These are phyloP conservation scores for Catostomus latipinnis DNA, from an alignment of 2,797 vertebrate species.

Conservation along the genomic window DNA sequence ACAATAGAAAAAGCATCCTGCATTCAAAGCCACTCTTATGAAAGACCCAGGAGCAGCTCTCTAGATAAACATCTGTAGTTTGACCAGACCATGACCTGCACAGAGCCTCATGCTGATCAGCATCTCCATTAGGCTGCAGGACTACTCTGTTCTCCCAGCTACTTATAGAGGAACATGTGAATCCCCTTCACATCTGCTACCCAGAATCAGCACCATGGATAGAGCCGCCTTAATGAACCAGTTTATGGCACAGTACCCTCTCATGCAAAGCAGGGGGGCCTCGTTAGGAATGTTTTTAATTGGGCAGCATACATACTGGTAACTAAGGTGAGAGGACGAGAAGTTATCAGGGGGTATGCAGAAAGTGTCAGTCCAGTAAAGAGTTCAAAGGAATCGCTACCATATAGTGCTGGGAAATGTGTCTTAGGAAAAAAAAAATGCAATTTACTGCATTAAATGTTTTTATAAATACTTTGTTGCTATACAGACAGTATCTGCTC, in stretches of 20 bases:
- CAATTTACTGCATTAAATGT: too few relatives aligned
- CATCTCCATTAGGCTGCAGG: neutral
- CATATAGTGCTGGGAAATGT: neutral
- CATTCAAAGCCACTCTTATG: neutral
- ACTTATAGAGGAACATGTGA: slow-evolving; percentile 28
- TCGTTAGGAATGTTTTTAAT: slow-evolving; percentile 72
- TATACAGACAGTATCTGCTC: too few relatives aligned
- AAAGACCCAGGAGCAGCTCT: slow-evolving; percentile 1
- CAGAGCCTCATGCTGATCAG: slow-evolving; percentile 23
- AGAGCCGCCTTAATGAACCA: slow-evolving; percentile 46
- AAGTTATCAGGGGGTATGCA: neutral
- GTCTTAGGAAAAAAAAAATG: too few relatives aligned
- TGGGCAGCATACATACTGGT: slow-evolving; percentile 67
- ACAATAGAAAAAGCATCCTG: neutral
- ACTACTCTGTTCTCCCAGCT: neutral
- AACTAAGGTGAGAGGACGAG: slow-evolving; percentile 57
- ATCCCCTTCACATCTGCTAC: slow-evolving; percentile 18
- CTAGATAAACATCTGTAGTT: slow-evolving; percentile 30
- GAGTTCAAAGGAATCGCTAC: neutral
- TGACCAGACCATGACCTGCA: slow-evolving; percentile 32
- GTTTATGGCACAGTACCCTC: slow-evolving; percentile 21
- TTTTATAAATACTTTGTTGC: too few relatives aligned
- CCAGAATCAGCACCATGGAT: slow-evolving; percentile 35
- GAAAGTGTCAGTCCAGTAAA: neutral
- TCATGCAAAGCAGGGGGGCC: slow-evolving; percentile 49